Percentiles rank a stretch among this genome's conserved stretches.
phyloP scores from a whole-genome alignment of 1,140 invertebrate genomes.

The Trinorchestia longiramus region DNA sequence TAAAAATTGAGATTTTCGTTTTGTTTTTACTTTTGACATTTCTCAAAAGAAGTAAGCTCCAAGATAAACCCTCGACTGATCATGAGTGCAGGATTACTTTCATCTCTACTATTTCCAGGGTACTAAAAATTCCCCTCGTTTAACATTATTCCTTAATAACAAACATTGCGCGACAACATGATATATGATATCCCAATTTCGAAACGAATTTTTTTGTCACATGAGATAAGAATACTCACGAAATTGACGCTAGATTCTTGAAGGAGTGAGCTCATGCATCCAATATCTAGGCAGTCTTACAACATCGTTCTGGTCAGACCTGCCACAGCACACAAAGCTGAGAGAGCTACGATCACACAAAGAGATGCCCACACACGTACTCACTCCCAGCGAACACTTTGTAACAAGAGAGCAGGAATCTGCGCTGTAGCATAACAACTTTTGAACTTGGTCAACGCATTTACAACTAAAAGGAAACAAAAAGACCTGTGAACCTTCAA shows the following conservation, averaged over 20 bases:
- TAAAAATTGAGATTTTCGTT: too few relatives aligned
- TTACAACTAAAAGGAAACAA: neutral
- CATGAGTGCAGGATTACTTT: neutral
- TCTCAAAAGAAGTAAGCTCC: too few relatives aligned
- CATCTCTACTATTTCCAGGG: neutral
- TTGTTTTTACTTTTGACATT: too few relatives aligned
- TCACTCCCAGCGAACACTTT: neutral
- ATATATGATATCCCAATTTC: neutral
- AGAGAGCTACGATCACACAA: neutral
- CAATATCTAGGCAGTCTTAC: neutral
- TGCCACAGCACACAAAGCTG: slow-evolving; percentile 12
- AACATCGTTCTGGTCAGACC: neutral
- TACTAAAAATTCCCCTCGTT: neutral
- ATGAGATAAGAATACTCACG: neutral
- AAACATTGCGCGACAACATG: neutral
- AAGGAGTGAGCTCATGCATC: neutral
- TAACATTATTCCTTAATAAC: neutral
- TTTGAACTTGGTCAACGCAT: neutral
- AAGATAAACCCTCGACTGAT: neutral
- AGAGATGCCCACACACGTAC: neutral
- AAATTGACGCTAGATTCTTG: neutral
- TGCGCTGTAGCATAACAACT: neutral
- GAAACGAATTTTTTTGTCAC: neutral
- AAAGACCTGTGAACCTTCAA: neutral
- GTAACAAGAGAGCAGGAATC: neutral